These are phyloP conservation scores for Silurus aristotelis DNA, from an alignment of 2,797 vertebrate genomes.

Conservation along the genomic window DNA sequence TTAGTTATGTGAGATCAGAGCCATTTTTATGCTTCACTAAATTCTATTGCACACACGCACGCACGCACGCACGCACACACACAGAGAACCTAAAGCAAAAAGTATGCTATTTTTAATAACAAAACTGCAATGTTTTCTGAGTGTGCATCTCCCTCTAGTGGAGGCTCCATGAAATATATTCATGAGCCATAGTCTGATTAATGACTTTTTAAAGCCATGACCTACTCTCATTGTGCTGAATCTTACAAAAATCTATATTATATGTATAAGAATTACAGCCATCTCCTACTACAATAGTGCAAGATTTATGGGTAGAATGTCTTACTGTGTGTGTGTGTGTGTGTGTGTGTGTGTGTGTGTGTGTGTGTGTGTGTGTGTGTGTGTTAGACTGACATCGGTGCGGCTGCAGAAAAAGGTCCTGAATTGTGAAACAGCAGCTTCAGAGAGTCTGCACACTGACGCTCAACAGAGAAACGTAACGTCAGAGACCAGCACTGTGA, in stretches of 20 bases:
- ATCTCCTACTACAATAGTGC: neutral
- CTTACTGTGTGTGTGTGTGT: neutral
- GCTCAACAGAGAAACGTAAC: constrained; percentile 42
- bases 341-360: constrained; percentile 20
- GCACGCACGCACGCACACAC: neutral
- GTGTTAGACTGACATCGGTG: constrained; percentile 62
- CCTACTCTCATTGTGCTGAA: neutral
- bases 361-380: constrained; percentile 30
- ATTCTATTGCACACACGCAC: constrained; percentile 7
- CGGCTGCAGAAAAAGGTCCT: constrained; percentile 58
- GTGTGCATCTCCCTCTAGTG: constrained; percentile 63
- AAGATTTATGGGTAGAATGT: neutral
- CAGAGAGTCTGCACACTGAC: constrained; percentile 58
- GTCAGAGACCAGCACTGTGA: constrained; percentile 60
- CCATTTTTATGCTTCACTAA: neutral
- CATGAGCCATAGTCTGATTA: neutral
- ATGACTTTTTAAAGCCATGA: neutral
- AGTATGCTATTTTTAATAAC: neutral
- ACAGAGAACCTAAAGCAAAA: neutral
- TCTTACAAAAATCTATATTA: neutral
- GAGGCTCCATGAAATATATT: neutral
- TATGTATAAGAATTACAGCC: neutral
- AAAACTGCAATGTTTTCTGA: constrained; percentile 18
- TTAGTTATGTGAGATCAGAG: neutral
- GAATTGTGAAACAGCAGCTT: constrained; percentile 55